Conservation (phyloP, 2,113 vertebrate species). For the Carlito syrichta region DNA sequence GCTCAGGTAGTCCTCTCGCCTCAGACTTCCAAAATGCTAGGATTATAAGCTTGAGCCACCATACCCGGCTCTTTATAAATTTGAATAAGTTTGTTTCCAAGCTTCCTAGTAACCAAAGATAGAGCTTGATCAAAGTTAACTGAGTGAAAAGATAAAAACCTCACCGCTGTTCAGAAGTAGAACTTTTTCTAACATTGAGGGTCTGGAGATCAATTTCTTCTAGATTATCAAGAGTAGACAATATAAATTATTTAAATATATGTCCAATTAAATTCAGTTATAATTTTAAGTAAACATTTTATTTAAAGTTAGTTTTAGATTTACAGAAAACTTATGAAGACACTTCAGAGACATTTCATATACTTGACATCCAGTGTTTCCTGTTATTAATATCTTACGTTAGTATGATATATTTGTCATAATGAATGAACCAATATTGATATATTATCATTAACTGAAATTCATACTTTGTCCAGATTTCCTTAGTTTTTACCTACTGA, state of each 20-base stretch:
- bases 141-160: background rate
- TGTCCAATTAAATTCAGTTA: slow-evolving; percentile 17
- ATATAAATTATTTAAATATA: background rate
- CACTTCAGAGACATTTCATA: background rate
- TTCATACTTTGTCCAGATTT: background rate
- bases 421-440: background rate
- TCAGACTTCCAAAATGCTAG: too few species aligned
- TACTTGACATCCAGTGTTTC: background rate
- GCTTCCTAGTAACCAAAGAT: background rate
- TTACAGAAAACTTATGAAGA: background rate
- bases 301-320: slow-evolving; percentile 16
- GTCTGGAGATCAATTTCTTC: background rate
- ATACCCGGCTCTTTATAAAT: too few species aligned
- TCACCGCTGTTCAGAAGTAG: background rate
- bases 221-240: background rate
- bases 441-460: background rate
- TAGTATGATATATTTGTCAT: background rate
- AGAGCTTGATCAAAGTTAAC: background rate
- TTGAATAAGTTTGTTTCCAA: background rate
- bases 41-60: too few species aligned
- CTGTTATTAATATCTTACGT: background rate
- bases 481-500: background rate
- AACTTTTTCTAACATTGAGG: background rate
- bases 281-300: slow-evolving; percentile 12
- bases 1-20: too few species aligned